A percentile compares a stretch with the other conserved stretches of the same genome.
Evolutionary conservation across 1,140 invertebrate genomes (phyloP).

Genomic region (Tetraneura akinire): DNA sequence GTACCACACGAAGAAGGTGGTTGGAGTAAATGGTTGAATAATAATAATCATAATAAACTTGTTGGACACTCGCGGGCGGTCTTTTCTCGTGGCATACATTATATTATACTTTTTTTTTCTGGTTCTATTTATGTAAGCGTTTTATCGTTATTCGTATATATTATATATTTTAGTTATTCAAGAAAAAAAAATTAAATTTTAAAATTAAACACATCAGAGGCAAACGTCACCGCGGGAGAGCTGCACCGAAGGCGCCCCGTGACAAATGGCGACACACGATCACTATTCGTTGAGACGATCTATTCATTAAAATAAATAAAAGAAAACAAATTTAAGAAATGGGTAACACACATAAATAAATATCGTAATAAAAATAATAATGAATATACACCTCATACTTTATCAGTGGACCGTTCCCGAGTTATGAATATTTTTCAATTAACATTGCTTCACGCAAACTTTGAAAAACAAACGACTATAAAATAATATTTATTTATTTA

Average conservation of each 20-base stretch:
- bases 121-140: conserved; percentile 28
- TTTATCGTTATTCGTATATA: background rate
- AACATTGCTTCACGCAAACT: conserved; percentile 22
- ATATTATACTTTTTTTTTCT: conserved; percentile 18
- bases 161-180: background rate
- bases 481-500: too few species aligned
- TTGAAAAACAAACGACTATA: background rate
- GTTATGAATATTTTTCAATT: conserved; percentile 26
- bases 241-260: conserved; percentile 12
- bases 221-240: conserved; percentile 30
- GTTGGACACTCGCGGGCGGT: conserved; percentile 48
- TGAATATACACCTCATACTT: background rate
- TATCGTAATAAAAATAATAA: background rate
- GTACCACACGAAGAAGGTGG: background rate
- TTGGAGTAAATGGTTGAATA: background rate
- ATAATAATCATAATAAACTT: background rate
- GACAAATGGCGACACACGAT: conserved; percentile 49
- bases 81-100: background rate
- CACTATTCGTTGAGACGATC: conserved; percentile 35
- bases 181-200: conserved; percentile 26
- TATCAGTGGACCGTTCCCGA: too few species aligned
- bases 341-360: conserved; percentile 13
- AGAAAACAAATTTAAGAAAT: too few species aligned
- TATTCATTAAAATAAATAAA: conserved; percentile 26
- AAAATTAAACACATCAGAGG: conserved; percentile 1